phyloP scores from a whole-genome alignment of 92 coral and sea anemone genomes.

The Paramuricea clavata region DNA sequence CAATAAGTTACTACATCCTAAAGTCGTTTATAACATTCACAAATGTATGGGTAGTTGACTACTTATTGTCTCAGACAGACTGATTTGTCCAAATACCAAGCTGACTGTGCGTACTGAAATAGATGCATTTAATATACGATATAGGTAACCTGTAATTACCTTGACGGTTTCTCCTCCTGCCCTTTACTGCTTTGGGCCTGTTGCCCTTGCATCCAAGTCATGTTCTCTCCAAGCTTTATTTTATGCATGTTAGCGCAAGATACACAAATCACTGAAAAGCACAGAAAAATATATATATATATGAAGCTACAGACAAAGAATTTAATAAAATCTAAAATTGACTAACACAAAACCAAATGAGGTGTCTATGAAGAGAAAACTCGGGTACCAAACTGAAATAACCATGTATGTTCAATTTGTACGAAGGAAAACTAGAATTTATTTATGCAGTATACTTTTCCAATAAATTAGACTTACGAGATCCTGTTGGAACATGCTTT shows the following conservation, averaged over 20 bases:
- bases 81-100: background rate
- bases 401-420: background rate
- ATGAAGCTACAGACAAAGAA: background rate
- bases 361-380: no score
- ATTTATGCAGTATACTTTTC: background rate
- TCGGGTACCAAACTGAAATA: background rate
- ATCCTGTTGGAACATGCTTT: constrained; percentile 69
- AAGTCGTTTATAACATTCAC: no score
- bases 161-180: constrained; percentile 65
- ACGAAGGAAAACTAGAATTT: no score
- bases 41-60: no score
- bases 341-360: background rate
- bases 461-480: constrained; percentile 62
- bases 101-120: background rate
- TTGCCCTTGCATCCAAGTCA: constrained; percentile 61
- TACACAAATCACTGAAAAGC: constrained; percentile 74
- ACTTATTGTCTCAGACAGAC: background rate
- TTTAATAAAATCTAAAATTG: background rate
- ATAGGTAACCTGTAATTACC: constrained; percentile 48
- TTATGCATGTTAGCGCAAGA: constrained; percentile 71
- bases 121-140: constrained; percentile 4
- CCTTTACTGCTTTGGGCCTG: constrained; percentile 30
- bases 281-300: no score
- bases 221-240: constrained; percentile 63
- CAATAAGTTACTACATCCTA: no score